Conservation (phyloP, 2,888 invertebrate genomes). For the Netelia melanura region DNA sequence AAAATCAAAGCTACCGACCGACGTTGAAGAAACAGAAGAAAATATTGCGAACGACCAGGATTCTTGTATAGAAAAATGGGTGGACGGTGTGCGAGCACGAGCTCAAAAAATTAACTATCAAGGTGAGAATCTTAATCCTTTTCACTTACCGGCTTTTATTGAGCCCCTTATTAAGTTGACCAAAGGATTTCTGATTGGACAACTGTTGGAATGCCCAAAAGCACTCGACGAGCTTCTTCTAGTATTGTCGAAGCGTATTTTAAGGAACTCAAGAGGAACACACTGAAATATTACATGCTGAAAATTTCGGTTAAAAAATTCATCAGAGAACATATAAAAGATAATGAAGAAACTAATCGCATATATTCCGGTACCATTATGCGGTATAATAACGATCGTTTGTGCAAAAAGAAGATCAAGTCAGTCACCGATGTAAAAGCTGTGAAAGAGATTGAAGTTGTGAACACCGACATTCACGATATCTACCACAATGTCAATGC, state of each 20-base stretch:
- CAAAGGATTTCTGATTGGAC: constrained; percentile 27
- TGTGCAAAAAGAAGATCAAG: background rate
- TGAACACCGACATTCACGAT: no score
- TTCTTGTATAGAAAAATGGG: background rate
- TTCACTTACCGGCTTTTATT: constrained; percentile 39
- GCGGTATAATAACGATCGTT: constrained; percentile 12
- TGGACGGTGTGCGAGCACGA: background rate
- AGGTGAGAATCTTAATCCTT: constrained; percentile 32
- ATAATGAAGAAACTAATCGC: constrained; percentile 1
- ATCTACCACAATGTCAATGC: background rate
- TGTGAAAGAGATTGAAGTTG: no score
- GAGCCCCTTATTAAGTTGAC: background rate
- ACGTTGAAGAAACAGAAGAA: background rate
- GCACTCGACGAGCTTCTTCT: background rate
- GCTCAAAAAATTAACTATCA: background rate
- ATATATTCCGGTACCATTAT: constrained; percentile 16
- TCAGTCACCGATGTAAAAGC: no score
- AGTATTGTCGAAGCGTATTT: constrained; percentile 7
- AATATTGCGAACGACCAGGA: constrained; percentile 17
- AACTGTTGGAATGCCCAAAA: constrained; percentile 8
- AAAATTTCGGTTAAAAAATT: constrained; percentile 5
- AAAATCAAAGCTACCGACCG: background rate
- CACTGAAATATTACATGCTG: constrained; percentile 5
- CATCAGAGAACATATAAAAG: background rate
- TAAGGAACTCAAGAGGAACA: background rate